Base-by-base conservation (phyloP, 2,113 vertebrate species). In the Passer montanus region DNA sequence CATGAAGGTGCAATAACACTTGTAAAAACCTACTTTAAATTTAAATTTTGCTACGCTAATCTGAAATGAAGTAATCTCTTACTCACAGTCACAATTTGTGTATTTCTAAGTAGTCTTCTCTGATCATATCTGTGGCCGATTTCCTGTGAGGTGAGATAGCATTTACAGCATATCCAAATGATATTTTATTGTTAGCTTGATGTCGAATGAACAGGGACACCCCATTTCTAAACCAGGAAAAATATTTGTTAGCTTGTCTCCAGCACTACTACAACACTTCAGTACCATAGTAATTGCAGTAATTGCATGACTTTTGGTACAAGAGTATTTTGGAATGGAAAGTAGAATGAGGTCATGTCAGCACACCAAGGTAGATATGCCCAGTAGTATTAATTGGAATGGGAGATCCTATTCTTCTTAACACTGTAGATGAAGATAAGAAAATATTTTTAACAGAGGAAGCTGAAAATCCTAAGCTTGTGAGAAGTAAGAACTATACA, bases 101-200 rank as follows among this genome's bases (percentile, higher is more conserved):
- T 31, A 28, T 49, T 76, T 66, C 67, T 56, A 59, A 50, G 6
- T 28, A 49, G 22, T 44, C 19, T 87, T 80, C 49, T 43, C 30
- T 8, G 4, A 46, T 8, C 15, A 49, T 52, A 91, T 41, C 12
- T 68, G 10, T 41, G 24, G 10, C 31, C 64, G 24, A 16, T 52
- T 72, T 87, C 37, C 37, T 41, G 22, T 52, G 19, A 41, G 17
- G 15, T 77, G 22, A 84, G 26, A 27, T 2, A 74, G 7, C 5
- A 12, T 60, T 90, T 69, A 43, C 12, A 47, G 26, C 6, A 1
- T 27, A 47, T 33, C n/a, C 60, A 35, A 35, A 18, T 30, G 12
- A 9, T 33, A 69, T 44, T 81, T 47, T 81, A 15, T 9, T 21
- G 2, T 79, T 63, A 44, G 7, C 28, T 58, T 0, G 0, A 58